Evolutionary conservation across 1,140 invertebrate species (phyloP).

Genomic region (Aphis craccivora): DNA sequence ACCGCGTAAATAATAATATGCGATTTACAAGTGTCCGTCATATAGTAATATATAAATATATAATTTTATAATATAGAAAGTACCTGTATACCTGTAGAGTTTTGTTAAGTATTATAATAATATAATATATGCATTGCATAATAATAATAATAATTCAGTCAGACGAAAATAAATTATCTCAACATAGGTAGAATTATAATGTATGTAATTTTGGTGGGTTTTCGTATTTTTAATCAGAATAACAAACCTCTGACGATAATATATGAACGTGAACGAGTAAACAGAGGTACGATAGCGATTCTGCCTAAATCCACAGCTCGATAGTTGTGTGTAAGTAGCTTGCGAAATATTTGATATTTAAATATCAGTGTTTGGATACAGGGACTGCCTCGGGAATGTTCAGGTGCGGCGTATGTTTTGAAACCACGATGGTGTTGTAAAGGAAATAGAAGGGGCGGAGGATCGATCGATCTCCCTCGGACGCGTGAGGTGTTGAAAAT

Average conservation of each 20-base stretch:
- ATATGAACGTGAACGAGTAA: not conserved
- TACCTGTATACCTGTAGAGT: not conserved
- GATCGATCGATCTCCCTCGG: too few species aligned
- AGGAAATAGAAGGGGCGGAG: too few species aligned
- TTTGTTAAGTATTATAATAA: not conserved
- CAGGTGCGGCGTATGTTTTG: not conserved
- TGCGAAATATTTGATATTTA: not conserved
- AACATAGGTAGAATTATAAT: not conserved
- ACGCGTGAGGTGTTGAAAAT: not conserved
- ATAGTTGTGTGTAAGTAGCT: not conserved
- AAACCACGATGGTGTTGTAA: not conserved
- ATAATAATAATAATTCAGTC: slow-evolving; percentile 1
- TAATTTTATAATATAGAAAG: not conserved
- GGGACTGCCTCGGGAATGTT: not conserved
- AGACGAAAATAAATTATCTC: not conserved
- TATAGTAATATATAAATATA: not conserved
- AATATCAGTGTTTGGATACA: not conserved
- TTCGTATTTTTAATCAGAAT: not conserved
- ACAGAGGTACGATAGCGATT: not conserved
- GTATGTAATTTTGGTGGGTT: not conserved
- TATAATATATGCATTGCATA: not conserved
- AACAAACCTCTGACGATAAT: not conserved
- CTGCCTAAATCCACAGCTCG: not conserved
- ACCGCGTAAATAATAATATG: not conserved
- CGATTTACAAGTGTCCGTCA: too few species aligned